Base-by-base conservation (phyloP, 2,888 invertebrate species). In the Poecilus cupreus region DNA sequence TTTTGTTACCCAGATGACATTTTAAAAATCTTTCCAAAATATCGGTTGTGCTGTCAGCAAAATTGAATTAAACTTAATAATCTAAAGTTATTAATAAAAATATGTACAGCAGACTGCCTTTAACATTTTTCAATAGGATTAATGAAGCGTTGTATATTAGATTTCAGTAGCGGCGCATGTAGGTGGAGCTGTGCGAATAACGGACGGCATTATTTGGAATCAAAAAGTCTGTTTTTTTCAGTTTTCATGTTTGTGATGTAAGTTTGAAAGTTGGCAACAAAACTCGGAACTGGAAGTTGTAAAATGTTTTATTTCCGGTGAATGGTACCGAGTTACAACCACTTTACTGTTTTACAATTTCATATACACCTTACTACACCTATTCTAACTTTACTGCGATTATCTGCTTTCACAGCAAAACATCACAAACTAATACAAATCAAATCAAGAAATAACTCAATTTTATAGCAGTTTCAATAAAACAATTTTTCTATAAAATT, bases 111-210 rank as follows among this genome's bases (percentile, higher is more conserved):
- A 60, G 13, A 4, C 60, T 60, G 8, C 3, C 32, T 32, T 13
- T 60, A 24, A 26, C 10, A 22, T 11, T 11, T 60, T 60, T 60
- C 60, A 60, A 60, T 60, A 13, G 60, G n/a, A 13, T 20, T 60
- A 60, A 60, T 60, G 60, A 60, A 60, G 60, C 26, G 26, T 60
- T n/a, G 26, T 24, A 60, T 60, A 60, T 60, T 60, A 60, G 22
- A 60, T 60, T 60, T 60, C 54, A 60, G 60, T n/a, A 24, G 60
- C 24, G 13, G 11, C 3, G n/a, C 11, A 43, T n/a, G 1, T 39
- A 39, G 8, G 2, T 39, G n/a, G n/a, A n/a, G n/a, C n/a, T n/a
- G n/a, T n/a, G n/a, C n/a, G n/a, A n/a, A n/a, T n/a, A n/a, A n/a
- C n/a, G n/a, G n/a, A n/a, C 8, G 13, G 57, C 22, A 22, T 60